Conservation (phyloP, 23 tunicate species). For the Phallusia fumigata region DNA sequence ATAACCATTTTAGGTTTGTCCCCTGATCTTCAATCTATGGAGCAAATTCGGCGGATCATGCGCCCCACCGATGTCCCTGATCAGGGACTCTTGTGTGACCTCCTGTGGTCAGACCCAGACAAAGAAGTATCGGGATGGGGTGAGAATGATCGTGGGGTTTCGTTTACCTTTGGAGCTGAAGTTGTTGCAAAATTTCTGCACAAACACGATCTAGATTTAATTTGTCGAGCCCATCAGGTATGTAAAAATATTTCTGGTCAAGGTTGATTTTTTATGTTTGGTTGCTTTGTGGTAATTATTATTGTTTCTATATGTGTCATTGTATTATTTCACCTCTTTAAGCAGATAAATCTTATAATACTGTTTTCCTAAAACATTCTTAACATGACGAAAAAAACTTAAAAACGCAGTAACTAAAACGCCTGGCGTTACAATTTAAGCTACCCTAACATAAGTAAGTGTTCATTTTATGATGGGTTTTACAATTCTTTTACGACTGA, state of each 20-base stretch:
- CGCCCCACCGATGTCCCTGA: constrained; percentile 99
- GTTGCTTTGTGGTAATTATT: background rate
- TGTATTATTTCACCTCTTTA: no score
- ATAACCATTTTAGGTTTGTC: constrained; percentile 60
- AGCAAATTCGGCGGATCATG: constrained; percentile 99
- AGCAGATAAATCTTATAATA: no score
- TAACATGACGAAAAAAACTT: no score
- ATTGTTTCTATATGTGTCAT: background rate
- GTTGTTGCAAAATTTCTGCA: constrained; percentile 98
- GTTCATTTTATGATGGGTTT: no score
- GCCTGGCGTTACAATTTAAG: no score
- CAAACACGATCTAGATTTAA: constrained; percentile 96
- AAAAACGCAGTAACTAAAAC: no score
- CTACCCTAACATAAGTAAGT: no score
- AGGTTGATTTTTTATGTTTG: background rate
- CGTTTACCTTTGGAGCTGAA: constrained; percentile 99
- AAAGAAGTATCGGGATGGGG: constrained; percentile 99
- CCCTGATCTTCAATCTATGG: constrained; percentile 99
- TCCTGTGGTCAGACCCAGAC: constrained; percentile 99
- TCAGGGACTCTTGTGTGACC: constrained; percentile 96
- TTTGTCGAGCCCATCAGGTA: constrained; percentile 99
- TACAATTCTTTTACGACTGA: no score
- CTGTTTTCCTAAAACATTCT: no score
- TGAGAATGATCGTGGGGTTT: constrained; percentile 98
- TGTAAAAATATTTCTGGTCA: background rate